phyloP scores from a whole-genome alignment of 1,140 invertebrate species.

The Hyles euphorbiae region DNA sequence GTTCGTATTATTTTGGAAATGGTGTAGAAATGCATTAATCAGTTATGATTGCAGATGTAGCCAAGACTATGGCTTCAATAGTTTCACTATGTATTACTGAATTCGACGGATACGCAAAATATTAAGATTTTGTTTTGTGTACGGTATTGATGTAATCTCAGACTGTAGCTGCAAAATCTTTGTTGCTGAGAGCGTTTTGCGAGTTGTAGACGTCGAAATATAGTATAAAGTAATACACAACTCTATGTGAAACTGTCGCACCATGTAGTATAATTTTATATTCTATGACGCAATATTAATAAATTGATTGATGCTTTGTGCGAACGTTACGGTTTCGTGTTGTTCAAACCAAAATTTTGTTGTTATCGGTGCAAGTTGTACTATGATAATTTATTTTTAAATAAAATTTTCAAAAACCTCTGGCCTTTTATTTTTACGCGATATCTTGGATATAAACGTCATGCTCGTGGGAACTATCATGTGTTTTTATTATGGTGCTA shows the following conservation, averaged over 20 bases:
- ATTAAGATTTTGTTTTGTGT: too few relatives aligned
- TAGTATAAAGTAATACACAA: slow-evolving; percentile 17
- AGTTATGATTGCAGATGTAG: too few relatives aligned
- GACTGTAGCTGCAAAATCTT: slow-evolving; percentile 5
- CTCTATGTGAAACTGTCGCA: slow-evolving; percentile 42
- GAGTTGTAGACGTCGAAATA: slow-evolving; percentile 20
- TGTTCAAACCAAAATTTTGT: slow-evolving; percentile 73
- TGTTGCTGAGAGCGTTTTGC: slow-evolving; percentile 18
- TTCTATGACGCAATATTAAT: slow-evolving; percentile 40
- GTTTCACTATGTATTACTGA: too few relatives aligned
- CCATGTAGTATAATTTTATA: slow-evolving; percentile 59
- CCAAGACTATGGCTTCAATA: too few relatives aligned
- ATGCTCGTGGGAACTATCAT: too few relatives aligned
- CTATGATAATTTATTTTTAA: slow-evolving; percentile 75
- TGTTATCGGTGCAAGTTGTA: slow-evolving; percentile 74
- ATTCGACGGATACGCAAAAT: too few relatives aligned
- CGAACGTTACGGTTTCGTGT: slow-evolving; percentile 62
- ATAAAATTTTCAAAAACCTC: slow-evolving; percentile 55
- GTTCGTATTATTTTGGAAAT: too few relatives aligned
- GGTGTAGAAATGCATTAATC: too few relatives aligned
- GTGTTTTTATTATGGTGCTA: not conserved
- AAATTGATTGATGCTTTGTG: slow-evolving; percentile 59
- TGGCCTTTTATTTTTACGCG: slow-evolving; percentile 16
- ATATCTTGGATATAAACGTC: not conserved
- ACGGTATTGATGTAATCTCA: slow-evolving; percentile 13